Percentiles rank a stretch among this genome's conserved stretches.
These are phyloP conservation scores for Tonatia bakeri DNA, from an alignment of 2,113 vertebrate species.

Conservation along the genomic window DNA sequence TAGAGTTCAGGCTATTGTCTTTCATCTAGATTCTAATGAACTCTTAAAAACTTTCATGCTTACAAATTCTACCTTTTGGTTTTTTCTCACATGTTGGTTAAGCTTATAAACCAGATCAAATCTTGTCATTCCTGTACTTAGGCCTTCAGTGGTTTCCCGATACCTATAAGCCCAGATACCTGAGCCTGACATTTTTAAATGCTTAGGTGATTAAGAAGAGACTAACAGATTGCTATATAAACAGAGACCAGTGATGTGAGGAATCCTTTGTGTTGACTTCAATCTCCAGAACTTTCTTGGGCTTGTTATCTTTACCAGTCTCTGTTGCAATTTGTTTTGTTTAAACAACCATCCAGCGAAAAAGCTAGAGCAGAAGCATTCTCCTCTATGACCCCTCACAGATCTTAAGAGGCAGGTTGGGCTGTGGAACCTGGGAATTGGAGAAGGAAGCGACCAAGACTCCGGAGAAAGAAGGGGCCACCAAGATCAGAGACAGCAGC, in stretches of 20 bases:
- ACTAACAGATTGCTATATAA: neutral
- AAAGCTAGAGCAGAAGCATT: neutral
- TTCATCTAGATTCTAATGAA: neutral
- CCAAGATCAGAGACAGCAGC: neutral
- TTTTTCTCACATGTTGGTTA: neutral
- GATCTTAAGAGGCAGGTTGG: neutral
- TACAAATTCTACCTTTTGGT: neutral
- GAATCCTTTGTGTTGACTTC: neutral
- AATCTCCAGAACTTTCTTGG: neutral
- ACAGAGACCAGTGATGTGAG: neutral
- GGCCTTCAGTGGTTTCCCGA: neutral
- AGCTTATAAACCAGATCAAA: neutral
- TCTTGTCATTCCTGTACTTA: neutral
- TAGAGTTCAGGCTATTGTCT: neutral
- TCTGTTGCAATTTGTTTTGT: neutral
- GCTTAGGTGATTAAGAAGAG: neutral
- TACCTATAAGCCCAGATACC: neutral
- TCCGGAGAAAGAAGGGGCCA: neutral
- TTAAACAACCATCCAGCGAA: neutral
- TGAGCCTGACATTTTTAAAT: neutral
- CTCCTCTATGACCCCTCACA: neutral
- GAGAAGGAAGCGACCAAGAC: neutral
- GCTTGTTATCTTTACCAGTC: neutral
- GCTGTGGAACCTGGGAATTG: neutral
- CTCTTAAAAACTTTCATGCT: neutral